phyloP scores from a whole-genome alignment of 2,888 invertebrate species.

The Seira ritae region DNA sequence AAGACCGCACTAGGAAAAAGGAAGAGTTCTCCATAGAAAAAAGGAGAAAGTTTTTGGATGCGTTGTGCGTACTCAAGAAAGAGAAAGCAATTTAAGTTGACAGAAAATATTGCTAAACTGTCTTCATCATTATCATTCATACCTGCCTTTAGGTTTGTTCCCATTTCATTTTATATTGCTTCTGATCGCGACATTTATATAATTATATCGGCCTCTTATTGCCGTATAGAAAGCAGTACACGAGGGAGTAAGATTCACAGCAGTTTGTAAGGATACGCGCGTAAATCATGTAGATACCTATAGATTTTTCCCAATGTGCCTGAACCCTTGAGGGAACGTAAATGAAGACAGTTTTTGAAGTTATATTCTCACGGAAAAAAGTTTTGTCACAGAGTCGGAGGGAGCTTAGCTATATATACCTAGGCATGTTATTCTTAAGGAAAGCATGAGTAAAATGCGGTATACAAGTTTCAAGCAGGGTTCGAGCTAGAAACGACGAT shows the following conservation, averaged over 20 bases:
- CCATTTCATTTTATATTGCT: no score
- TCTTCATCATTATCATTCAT: conserved; percentile 41
- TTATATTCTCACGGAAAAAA: not conserved
- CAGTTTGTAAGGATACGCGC: no score
- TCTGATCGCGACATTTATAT: no score
- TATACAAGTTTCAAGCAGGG: no score
- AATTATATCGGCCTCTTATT: no score
- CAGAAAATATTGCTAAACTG: conserved; percentile 55
- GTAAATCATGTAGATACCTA: no score
- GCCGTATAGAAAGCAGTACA: no score
- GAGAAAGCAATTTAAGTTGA: conserved; percentile 53
- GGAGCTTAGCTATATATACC: not conserved
- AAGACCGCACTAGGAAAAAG: not conserved
- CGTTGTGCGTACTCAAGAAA: not conserved
- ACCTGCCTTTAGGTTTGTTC: no score
- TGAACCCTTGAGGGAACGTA: conserved; percentile 12
- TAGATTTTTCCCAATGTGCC: conserved; percentile 1
- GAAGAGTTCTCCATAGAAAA: not conserved
- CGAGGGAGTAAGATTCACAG: no score
- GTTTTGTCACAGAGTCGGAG: no score
- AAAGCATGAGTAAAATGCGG: not conserved
- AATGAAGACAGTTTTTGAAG: conserved; percentile 9
- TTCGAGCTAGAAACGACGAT: conserved; percentile 10
- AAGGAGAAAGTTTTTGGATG: not conserved
- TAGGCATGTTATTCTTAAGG: not conserved